phyloP scores from a whole-genome alignment of 1,140 invertebrate species.

The Melitaea cinxia region DNA sequence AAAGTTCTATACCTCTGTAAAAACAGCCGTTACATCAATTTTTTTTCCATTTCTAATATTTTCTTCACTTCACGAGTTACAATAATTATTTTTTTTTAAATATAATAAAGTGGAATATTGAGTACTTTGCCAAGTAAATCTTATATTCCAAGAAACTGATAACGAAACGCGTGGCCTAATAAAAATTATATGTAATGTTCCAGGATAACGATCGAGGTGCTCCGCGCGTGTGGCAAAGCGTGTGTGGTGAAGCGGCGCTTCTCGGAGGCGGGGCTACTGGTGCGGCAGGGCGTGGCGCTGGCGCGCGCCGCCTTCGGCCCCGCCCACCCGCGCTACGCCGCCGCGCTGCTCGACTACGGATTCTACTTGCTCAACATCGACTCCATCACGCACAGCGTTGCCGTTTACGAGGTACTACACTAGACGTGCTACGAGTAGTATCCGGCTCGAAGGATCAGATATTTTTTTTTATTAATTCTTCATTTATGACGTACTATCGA shows the following conservation, averaged over 20 bases:
- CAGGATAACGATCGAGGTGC: constrained; percentile 88
- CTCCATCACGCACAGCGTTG: constrained; percentile 89
- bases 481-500: no score
- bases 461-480: not conserved
- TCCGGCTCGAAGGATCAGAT: not conserved
- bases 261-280: constrained; percentile 88
- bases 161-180: no score
- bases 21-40: no score
- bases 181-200: no score
- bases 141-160: no score
- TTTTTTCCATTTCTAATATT: no score
- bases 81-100: no score
- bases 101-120: no score
- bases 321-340: constrained; percentile 90
- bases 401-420: constrained; percentile 87
- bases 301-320: constrained; percentile 86
- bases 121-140: no score
- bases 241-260: constrained; percentile 94
- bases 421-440: not conserved
- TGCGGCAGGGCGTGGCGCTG: constrained; percentile 89
- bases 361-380: constrained; percentile 96
- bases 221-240: constrained; percentile 91
- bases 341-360: constrained; percentile 92
- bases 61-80: no score
- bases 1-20: no score